A percentile compares a stretch with the other conserved stretches of the same genome.
These are phyloP conservation scores for Brachionus rubens DNA, from an alignment of 1,140 invertebrate species.

Conservation along the genomic window DNA sequence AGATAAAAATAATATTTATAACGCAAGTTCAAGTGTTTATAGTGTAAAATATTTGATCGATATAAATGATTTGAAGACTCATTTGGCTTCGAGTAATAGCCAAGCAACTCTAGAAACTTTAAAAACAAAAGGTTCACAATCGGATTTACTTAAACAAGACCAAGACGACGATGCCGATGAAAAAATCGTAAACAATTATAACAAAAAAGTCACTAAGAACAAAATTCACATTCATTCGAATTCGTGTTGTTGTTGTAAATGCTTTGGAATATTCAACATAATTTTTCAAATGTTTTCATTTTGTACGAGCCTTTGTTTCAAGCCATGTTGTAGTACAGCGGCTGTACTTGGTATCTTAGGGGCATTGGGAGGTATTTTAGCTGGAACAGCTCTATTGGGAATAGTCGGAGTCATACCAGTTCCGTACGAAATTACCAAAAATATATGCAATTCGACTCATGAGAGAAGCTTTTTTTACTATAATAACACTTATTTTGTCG, in stretches of 20 bases:
- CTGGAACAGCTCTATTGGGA: slow-evolving; percentile 7
- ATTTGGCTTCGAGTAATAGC: slow-evolving; percentile 5
- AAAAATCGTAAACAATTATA: slow-evolving; percentile 9
- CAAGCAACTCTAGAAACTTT: slow-evolving; percentile 7
- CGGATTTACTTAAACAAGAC: neutral
- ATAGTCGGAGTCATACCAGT: slow-evolving; percentile 8
- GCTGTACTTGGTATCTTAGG: neutral
- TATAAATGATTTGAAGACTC: slow-evolving; percentile 35
- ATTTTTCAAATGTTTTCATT: neutral
- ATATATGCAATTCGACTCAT: slow-evolving; percentile 32
- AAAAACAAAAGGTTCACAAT: slow-evolving; percentile 1
- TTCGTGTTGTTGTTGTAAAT: neutral
- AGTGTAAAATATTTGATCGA: slow-evolving; percentile 35
- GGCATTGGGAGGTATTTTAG: neutral
- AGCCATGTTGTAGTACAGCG: slow-evolving; percentile 41
- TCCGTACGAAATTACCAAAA: slow-evolving; percentile 38
- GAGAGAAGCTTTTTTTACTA: slow-evolving; percentile 12
- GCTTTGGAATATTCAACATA: neutral
- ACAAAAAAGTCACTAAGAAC: slow-evolving; percentile 5
- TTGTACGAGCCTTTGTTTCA: neutral
- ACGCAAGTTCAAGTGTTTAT: slow-evolving; percentile 16
- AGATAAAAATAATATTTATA: slow-evolving; percentile 23
- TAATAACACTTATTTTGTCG: slow-evolving; percentile 5
- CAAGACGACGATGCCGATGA: neutral
- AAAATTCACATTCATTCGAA: slow-evolving; percentile 18